Evolutionary conservation across 2,888 invertebrate species (phyloP), one percentile per base, ranked within the genome.

Genomic region (Machimus atricapillus): DNA sequence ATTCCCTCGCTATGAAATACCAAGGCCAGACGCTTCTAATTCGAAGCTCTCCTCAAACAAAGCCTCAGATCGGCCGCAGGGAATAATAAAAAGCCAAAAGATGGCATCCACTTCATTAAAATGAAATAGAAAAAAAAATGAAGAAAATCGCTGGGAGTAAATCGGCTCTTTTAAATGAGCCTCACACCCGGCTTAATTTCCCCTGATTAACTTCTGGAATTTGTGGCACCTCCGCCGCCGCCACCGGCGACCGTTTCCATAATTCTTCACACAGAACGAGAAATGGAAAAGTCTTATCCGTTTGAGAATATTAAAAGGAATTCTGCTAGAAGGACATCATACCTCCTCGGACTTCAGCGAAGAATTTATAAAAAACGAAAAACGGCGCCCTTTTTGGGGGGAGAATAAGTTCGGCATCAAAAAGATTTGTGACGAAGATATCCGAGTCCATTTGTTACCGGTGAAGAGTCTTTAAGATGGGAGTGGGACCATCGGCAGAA

Each of bases 391-490:
- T 66, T 66, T 66, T 66, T 3, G 7, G 58, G 7, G 58, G 66
- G 27, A 66, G 66, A 66, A 66, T 66, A 66, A 66, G 66, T 66
- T 66, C 66, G 66, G 66, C 66, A 66, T 66, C 66, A 46, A 23
- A 79, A 79, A 79, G 52, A 52, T 79, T 79, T 79, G 46, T 79
- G 79, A 79, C 31, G 78, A 79, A 52, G 46, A 79, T 79, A 79
- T 46, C 79, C 79, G 79, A 40, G 46, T 79, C 79, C 52, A 79
- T 79, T 79, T 40, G 79, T 79, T 79, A 52, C 52, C 27, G 27
- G 27, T 40, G 23, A 46, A 19, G 27, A 46, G 16, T 79, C 27
- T 14, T 79, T 79, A 31, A 52, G 66, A 56, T 8, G n/a, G 4
- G 7, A 19, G 56, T 40, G 16, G 16, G 34, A 14, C 37, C 16